Percentiles rank a stretch among this genome's conserved stretches.
Conservation (phyloP, 2,113 vertebrate species). For the Bubo scandiacus region DNA sequence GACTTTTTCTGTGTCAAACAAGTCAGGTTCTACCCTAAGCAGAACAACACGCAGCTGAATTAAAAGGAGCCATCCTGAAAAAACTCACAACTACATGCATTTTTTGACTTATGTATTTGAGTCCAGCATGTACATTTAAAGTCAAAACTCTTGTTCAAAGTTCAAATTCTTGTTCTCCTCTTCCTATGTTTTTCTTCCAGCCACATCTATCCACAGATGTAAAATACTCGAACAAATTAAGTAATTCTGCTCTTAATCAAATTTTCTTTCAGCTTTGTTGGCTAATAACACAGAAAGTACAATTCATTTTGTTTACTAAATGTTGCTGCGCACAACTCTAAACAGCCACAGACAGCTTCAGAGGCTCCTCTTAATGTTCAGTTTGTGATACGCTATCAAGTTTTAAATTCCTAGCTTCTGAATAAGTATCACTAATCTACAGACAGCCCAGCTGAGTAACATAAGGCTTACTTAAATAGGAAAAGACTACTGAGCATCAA, state of each 20-base stretch:
- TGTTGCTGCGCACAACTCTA: not conserved
- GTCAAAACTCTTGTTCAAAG: not conserved
- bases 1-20: not conserved
- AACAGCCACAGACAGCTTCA: not conserved
- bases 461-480: not conserved
- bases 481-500: not conserved
- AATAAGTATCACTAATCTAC: not conserved
- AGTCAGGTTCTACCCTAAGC: not conserved
- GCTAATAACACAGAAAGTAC: not conserved
- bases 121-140: not conserved
- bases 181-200: not conserved
- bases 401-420: not conserved
- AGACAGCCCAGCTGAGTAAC: not conserved
- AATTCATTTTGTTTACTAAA: not conserved
- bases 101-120: not conserved
- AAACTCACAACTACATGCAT: not conserved
- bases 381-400: accelerated
- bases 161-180: not conserved
- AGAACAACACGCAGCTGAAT: not conserved
- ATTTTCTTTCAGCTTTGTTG: not conserved
- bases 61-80: not conserved
- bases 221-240: not conserved
- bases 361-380: not conserved
- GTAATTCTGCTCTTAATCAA: not conserved
- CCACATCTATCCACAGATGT: not conserved